Evolutionary conservation across 2,113 vertebrate genomes (phyloP).

Genomic region (Chaetops frenatus): DNA sequence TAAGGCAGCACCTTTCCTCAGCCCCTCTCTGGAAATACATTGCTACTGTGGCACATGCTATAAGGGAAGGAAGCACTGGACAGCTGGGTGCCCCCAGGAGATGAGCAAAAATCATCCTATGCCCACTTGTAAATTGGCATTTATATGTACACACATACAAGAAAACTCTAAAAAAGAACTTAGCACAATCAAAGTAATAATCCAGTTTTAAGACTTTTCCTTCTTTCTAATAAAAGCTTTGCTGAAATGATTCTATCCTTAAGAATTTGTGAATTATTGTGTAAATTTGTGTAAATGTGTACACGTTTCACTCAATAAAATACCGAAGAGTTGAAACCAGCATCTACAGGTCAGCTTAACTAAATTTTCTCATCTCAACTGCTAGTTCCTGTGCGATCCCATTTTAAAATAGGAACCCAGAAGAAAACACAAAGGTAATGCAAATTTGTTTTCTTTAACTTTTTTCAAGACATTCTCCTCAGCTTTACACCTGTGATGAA

Average conservation of each 20-base stretch:
- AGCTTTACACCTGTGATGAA: not conserved
- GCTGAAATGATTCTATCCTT: not conserved
- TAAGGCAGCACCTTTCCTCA: not conserved
- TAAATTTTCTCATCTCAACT: not conserved
- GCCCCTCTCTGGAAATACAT: not conserved
- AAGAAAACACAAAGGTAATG: not conserved
- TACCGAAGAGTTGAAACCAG: not conserved
- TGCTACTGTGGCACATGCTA: not conserved
- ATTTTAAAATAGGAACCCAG: not conserved
- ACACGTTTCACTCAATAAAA: not conserved
- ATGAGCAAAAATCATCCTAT: not conserved
- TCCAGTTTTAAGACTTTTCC: not conserved
- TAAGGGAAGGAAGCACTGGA: not conserved
- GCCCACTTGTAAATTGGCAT: not conserved
- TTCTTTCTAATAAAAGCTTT: not conserved
- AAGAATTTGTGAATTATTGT: not conserved
- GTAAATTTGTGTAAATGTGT: rapidly evolving
- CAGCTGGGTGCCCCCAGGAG: not conserved
- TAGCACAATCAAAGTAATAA: not conserved
- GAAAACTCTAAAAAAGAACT: not conserved
- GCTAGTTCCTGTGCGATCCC: not conserved
- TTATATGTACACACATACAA: not conserved
- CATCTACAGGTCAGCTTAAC: not conserved
- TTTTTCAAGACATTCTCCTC: not conserved
- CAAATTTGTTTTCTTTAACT: not conserved